phyloP scores from a whole-genome alignment of 2,797 vertebrate species.

The Acestrorhynchus altus region DNA sequence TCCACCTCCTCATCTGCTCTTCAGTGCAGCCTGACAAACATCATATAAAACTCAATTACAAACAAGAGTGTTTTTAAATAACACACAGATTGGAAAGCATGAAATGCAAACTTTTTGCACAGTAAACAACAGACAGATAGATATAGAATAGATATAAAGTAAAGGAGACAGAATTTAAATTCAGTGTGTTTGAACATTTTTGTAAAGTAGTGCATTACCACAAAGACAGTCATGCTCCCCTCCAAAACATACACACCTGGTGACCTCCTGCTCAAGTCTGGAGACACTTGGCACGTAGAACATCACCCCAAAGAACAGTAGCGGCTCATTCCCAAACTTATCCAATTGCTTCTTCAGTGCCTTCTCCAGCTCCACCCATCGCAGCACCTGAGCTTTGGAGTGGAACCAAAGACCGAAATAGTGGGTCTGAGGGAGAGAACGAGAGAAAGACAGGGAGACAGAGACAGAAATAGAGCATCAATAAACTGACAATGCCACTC shows the following conservation, averaged over 20 bases:
- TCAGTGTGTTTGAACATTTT: too few species aligned
- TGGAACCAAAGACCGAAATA: conserved; percentile 97
- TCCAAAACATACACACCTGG: conserved; percentile 80
- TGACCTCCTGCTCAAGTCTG: conserved; percentile 90
- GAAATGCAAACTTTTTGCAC: too few species aligned
- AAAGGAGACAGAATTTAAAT: too few species aligned
- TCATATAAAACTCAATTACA: too few species aligned
- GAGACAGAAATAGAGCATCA: neutral
- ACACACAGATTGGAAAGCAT: too few species aligned
- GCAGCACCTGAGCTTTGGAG: conserved; percentile 86
- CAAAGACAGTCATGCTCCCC: neutral
- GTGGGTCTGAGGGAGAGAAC: conserved; percentile 81
- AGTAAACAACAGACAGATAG: too few species aligned
- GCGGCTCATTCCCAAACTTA: conserved; percentile 93
- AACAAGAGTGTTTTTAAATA: too few species aligned
- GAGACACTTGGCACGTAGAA: conserved; percentile 95
- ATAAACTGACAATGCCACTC: neutral
- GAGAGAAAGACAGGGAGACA: conserved; percentile 17
- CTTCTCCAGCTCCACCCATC: conserved; percentile 98
- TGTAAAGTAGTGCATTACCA: conserved; percentile 26
- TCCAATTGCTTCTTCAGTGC: conserved; percentile 98
- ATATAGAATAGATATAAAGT: too few species aligned
- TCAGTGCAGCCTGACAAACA: too few species aligned
- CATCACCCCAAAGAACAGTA: conserved; percentile 98
- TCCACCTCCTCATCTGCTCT: too few species aligned